phyloP scores from a whole-genome alignment of 2,797 vertebrate species.

The Phataginus tetradactyla region DNA sequence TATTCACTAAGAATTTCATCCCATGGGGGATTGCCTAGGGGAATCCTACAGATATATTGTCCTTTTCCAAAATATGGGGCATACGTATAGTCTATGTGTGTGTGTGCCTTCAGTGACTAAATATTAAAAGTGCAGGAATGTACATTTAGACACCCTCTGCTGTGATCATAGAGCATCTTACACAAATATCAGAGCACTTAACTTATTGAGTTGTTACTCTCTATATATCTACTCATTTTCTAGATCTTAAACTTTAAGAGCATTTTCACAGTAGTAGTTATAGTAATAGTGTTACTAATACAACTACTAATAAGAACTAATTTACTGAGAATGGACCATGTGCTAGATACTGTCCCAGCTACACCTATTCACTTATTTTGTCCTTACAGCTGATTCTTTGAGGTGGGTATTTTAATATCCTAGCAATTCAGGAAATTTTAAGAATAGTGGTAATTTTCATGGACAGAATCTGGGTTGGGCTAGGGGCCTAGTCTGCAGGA shows the following conservation, averaged over 20 bases:
- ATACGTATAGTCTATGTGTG: neutral
- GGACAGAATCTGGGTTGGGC: neutral
- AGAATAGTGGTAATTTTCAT: slow-evolving; percentile 3
- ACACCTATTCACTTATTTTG: neutral
- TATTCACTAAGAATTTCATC: slow-evolving; percentile 44
- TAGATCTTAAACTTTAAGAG: slow-evolving; percentile 34
- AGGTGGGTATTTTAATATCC: neutral
- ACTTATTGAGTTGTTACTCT: neutral
- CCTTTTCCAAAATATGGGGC: neutral
- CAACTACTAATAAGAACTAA: neutral
- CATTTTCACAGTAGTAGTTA: neutral
- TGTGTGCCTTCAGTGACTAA: neutral
- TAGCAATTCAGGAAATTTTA: neutral
- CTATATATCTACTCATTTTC: neutral
- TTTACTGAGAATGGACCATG: neutral
- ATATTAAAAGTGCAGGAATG: neutral
- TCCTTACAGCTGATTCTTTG: neutral
- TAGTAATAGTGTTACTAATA: neutral
- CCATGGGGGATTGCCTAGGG: neutral
- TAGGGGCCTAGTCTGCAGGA: neutral
- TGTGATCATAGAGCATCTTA: neutral
- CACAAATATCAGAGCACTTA: neutral
- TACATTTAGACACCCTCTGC: neutral
- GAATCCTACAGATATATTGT: neutral
- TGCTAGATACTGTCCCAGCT: neutral